phyloP scores from a whole-genome alignment of 2,888 invertebrate species.

The Oxycera nigricornis region DNA sequence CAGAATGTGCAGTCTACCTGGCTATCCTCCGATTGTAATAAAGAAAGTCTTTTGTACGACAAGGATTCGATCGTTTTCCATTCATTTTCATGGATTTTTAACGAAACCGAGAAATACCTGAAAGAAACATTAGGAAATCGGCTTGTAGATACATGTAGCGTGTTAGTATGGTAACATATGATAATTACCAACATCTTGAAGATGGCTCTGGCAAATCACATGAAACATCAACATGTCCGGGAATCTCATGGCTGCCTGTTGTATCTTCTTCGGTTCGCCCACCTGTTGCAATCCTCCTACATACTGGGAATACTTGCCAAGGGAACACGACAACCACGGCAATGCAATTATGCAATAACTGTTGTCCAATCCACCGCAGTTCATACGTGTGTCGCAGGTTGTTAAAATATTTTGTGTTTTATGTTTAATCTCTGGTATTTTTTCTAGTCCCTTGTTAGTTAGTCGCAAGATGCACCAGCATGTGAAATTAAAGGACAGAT shows the following conservation, averaged over 20 bases:
- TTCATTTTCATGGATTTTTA: too few relatives aligned
- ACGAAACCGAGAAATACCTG: too few relatives aligned
- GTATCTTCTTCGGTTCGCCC: neutral
- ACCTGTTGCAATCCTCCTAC: slow-evolving; percentile 19
- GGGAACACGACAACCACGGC: neutral
- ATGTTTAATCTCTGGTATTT: slow-evolving; percentile 18
- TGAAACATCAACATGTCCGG: neutral
- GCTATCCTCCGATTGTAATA: too few relatives aligned
- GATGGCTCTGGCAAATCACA: too few relatives aligned
- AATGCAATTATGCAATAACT: slow-evolving; percentile 35
- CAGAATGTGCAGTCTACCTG: neutral
- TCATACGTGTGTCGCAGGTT: slow-evolving; percentile 11
- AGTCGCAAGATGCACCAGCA: neutral
- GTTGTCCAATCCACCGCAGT: slow-evolving; percentile 11
- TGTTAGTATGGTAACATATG: too few relatives aligned
- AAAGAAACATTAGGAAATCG: too few relatives aligned
- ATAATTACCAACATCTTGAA: too few relatives aligned
- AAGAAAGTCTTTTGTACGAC: too few relatives aligned
- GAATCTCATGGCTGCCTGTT: neutral
- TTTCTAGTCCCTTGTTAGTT: neutral
- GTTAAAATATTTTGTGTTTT: slow-evolving; percentile 28
- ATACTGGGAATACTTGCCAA: neutral
- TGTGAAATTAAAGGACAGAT: slow-evolving; percentile 9
- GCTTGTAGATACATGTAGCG: too few relatives aligned
- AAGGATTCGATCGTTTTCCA: too few relatives aligned